These are phyloP conservation scores for Nemurella pictetii DNA, from an alignment of 2,888 invertebrate genomes.

Conservation along the genomic window DNA sequence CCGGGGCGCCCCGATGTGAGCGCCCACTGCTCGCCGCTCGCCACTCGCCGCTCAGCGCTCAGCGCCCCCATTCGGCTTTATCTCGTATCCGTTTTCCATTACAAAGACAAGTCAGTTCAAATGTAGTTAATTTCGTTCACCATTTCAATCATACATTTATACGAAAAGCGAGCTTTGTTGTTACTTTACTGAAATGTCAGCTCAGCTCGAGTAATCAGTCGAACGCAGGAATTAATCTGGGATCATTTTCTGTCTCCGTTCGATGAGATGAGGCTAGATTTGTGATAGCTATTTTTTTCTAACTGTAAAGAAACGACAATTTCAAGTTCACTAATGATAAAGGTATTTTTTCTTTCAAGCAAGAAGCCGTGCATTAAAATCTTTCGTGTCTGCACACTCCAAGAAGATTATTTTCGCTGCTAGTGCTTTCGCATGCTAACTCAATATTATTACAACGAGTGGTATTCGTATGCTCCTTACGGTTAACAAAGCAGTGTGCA, in stretches of 20 bases:
- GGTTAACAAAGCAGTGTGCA: not conserved
- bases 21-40: not conserved
- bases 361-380: not conserved
- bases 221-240: not conserved
- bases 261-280: too few species aligned
- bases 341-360: too few species aligned
- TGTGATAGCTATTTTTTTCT: too few species aligned
- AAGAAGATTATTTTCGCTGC: not conserved
- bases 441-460: not conserved
- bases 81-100: slow-evolving; percentile 3
- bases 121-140: slow-evolving; percentile 19
- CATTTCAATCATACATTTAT: slow-evolving; percentile 16
- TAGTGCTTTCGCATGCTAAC: not conserved
- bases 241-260: not conserved
- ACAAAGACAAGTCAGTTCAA: slow-evolving; percentile 11
- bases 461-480: not conserved
- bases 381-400: not conserved
- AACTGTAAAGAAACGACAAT: too few species aligned
- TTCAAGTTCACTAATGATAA: too few species aligned
- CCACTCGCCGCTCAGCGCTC: not conserved
- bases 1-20: not conserved
- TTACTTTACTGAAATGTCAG: slow-evolving; percentile 2
- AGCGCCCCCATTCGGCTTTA: not conserved
- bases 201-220: slow-evolving; percentile 3
- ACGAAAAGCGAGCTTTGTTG: not conserved